Conservation (phyloP, 2,113 vertebrate species). For the Boleophthalmus pectinirostris region DNA sequence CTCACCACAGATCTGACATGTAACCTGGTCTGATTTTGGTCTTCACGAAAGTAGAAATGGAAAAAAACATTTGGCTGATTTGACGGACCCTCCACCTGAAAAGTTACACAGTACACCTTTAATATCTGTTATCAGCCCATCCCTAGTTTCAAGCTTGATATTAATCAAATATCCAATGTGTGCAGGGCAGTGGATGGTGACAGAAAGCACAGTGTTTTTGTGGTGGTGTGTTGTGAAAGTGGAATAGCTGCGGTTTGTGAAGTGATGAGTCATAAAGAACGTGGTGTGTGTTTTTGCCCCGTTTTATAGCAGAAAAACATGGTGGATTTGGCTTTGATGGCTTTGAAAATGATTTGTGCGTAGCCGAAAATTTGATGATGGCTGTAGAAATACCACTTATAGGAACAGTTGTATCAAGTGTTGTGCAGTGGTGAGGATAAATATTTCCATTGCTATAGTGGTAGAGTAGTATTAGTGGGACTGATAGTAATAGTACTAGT, state of each 20-base stretch:
- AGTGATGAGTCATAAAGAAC: conserved; percentile 68
- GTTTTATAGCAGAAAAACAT: conserved; percentile 38
- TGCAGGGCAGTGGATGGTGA: conserved; percentile 3
- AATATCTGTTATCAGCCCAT: too few relatives aligned
- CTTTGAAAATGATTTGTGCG: conserved; percentile 24
- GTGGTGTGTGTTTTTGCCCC: conserved; percentile 46
- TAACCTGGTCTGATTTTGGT: too few relatives aligned
- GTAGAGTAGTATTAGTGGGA: neutral
- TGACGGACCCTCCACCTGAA: too few relatives aligned
- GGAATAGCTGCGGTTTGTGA: conserved; percentile 65
- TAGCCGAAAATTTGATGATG: conserved; percentile 23
- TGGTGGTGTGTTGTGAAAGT: conserved; percentile 73
- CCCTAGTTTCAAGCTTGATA: neutral
- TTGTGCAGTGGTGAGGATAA: neutral
- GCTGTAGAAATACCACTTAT: conserved; percentile 23
- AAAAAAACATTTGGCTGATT: too few relatives aligned
- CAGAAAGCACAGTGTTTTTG: conserved; percentile 41
- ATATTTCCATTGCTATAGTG: neutral
- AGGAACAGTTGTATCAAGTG: conserved; percentile 16
- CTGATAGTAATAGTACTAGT: neutral
- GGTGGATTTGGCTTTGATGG: conserved; percentile 31
- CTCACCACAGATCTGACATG: too few relatives aligned
- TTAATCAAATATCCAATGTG: neutral
- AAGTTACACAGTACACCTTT: too few relatives aligned
- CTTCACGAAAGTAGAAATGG: too few relatives aligned